These are phyloP conservation scores for Morpho helenor DNA, from an alignment of 2,888 invertebrate genomes.

Conservation along the genomic window DNA sequence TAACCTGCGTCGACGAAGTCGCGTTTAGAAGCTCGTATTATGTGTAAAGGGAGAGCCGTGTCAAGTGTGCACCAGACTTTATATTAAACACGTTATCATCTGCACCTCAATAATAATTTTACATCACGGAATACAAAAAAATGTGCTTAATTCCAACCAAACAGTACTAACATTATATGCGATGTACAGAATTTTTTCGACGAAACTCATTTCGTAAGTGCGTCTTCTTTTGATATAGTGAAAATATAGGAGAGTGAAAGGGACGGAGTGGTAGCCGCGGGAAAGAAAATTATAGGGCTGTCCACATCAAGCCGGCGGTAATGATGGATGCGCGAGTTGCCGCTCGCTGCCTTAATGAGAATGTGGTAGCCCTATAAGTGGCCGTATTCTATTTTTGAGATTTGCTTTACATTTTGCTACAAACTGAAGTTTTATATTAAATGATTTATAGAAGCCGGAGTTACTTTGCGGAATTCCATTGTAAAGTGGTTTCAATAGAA, in stretches of 20 bases:
- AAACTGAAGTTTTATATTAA: background rate
- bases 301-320: conserved; percentile 53
- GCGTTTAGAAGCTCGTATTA: too few relatives aligned
- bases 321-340: conserved; percentile 64
- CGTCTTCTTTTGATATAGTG: conserved; percentile 59
- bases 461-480: too few relatives aligned
- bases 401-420: conserved; percentile 16
- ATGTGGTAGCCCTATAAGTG: conserved; percentile 57
- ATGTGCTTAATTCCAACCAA: conserved; percentile 32
- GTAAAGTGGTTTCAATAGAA: too few relatives aligned
- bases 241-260: conserved; percentile 28
- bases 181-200: conserved; percentile 41
- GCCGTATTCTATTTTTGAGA: conserved; percentile 23
- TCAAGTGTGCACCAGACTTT: conserved; percentile 5
- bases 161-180: conserved; percentile 44
- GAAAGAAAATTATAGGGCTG: conserved; percentile 71
- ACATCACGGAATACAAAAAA: conserved; percentile 27
- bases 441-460: too few relatives aligned
- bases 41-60: too few relatives aligned
- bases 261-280: conserved; percentile 31
- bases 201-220: conserved; percentile 56
- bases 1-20: too few relatives aligned
- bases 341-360: conserved; percentile 56
- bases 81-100: conserved; percentile 21
- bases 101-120: conserved; percentile 25